These are phyloP conservation scores for Rhizomys pruinosus DNA, from an alignment of 2,113 vertebrate genomes.

Conservation along the genomic window DNA sequence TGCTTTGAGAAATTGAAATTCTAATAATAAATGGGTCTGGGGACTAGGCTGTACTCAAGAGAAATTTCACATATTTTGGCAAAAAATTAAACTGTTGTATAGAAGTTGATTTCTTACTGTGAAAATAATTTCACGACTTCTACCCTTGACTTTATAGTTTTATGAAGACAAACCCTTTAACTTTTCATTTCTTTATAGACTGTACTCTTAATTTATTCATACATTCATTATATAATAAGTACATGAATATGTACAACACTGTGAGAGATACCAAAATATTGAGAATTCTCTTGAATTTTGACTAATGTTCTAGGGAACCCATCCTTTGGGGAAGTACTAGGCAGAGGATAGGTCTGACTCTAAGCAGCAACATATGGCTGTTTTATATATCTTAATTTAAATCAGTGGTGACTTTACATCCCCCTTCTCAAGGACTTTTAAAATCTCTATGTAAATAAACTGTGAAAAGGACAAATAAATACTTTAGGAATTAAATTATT, in stretches of 20 bases:
- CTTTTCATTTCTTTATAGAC: slow-evolving; percentile 49
- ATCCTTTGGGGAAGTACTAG: background rate
- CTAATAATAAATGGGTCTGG: background rate
- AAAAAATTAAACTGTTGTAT: background rate
- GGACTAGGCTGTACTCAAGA: slow-evolving; percentile 1
- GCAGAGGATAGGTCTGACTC: background rate
- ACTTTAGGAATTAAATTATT: background rate
- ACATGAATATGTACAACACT: background rate
- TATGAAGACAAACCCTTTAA: background rate
- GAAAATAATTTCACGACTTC: background rate
- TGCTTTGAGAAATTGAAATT: background rate
- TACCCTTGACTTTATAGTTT: background rate
- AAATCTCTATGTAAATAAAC: background rate
- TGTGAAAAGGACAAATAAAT: slow-evolving; percentile 2
- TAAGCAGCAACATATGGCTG: background rate
- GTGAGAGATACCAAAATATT: background rate
- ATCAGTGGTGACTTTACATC: background rate
- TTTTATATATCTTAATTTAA: slow-evolving; percentile 16
- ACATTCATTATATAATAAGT: background rate
- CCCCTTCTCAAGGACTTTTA: background rate
- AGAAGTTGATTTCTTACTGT: slow-evolving; percentile 34
- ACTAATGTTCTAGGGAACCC: background rate
- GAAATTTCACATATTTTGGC: background rate
- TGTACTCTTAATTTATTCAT: background rate
- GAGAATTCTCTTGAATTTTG: slow-evolving; percentile 35